Evolutionary conservation across 2,113 vertebrate genomes (phyloP), one percentile per base, ranked within the genome.

Genomic region (Tachuris rubrigastra): DNA sequence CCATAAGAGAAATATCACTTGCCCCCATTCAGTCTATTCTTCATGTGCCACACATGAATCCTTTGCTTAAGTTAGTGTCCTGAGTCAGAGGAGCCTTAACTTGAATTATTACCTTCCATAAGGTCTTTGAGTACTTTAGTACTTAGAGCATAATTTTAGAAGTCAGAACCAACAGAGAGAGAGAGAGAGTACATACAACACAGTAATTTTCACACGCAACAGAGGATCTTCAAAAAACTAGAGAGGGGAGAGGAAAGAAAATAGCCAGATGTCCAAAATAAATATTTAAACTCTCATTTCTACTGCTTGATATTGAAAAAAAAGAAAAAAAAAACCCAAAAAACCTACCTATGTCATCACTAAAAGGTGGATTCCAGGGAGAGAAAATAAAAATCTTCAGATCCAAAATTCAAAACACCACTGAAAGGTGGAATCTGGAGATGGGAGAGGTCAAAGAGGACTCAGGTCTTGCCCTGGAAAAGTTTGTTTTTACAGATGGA

Each of bases 41-140:
- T 91, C 27, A 41, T 14, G 22, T 52, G 24, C 30, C 2, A 0
- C 21, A 37, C 15, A 25, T 13, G 14, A 93, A 94, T 62, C 33
- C 31, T 79, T 74, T 28, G 23, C 53, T 77, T 67, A 78, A 85
- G 9, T 33, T 71, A 44, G 18, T 30, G n/a, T 62, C 9, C n/a
- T 25, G 28, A 75, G 73, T 31, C 8, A 4, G 85, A 76, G 27
- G 67, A 95, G 23, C 18, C 47, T 47, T 42, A 76, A 20, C 42
- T 88, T 95, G 80, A 95, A 69, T 86, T 90, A 68, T 12, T 63
- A 41, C 65, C 44, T 93, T 90, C 81, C 93, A 28, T 46, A 81
- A 78, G 18, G 18, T 84, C 44, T 73, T 60, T 37, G 69, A 89
- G 47, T 87, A 66, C 52, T 87, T 80, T 25, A 67, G 18, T 49